These are phyloP conservation scores for Sciurus niger DNA, from an alignment of 2,113 vertebrate species.

Conservation along the genomic window DNA sequence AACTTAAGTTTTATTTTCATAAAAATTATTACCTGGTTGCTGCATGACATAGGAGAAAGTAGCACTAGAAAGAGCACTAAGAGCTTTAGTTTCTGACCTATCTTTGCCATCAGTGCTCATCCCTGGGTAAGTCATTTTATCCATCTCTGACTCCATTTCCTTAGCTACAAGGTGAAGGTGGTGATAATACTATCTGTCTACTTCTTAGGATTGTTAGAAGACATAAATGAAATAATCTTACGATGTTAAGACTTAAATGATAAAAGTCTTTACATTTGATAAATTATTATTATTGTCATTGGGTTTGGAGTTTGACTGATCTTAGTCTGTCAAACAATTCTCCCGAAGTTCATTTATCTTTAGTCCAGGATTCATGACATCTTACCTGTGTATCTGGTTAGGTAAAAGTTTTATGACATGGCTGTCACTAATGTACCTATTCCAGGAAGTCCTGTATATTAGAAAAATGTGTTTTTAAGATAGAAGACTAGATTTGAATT, in stretches of 20 bases:
- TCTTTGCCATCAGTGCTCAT: background rate
- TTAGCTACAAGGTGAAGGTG: background rate
- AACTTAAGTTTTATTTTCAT: conserved; percentile 8
- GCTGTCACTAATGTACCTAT: background rate
- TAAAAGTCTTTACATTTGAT: conserved; percentile 10
- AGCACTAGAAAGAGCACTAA: background rate
- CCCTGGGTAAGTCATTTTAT: background rate
- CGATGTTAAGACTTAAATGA: background rate
- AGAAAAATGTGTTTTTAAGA: background rate
- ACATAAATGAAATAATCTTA: background rate
- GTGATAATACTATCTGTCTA: background rate
- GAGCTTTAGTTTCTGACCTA: background rate
- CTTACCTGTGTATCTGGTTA: background rate
- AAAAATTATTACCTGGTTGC: background rate
- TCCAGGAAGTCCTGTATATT: background rate
- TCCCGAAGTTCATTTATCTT: background rate
- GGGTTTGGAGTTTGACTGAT: conserved; percentile 51
- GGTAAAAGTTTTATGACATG: background rate
- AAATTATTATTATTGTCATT: conserved; percentile 2
- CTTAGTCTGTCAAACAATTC: background rate
- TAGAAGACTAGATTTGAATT: background rate
- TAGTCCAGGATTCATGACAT: background rate
- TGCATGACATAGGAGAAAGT: background rate
- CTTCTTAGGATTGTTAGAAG: background rate
- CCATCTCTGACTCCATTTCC: background rate